Base-by-base conservation (phyloP, 92 coral and sea anemone genomes). In the Porites divaricata region DNA sequence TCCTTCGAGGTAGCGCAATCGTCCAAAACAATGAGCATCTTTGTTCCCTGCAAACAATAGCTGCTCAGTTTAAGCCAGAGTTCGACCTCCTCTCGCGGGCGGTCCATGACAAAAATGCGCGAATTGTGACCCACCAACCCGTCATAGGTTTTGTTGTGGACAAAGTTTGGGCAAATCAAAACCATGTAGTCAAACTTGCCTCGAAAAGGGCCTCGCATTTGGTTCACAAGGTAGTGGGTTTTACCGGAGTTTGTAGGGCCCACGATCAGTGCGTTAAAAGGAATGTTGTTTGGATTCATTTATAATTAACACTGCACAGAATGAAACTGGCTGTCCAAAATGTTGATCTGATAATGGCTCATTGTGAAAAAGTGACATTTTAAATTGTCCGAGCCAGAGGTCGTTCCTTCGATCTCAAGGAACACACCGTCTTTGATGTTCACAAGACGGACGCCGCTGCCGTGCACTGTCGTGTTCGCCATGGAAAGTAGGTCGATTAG, bases 1-100 rank as follows among this genome's bases (percentile, higher is more conserved):
- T 78, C 79, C 58, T 77, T 67, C 20, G 71, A 77, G 62, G 89
- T 84, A 0, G 84, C 79, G n/a, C 83, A 76, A 76, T 85, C 81
- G n/a, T 83, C 87, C 13, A 83, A 80, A 51, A 83, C 13, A 0
- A 83, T 13, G 15, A 82, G 58, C n/a, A 71, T 82, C 72, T 82
- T 82, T 16, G 86, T 28, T 6, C 80, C 71, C n/a, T 82, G 72
- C 5, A 72, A 82, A 20, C 54, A 10, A 0, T 1, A 9, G 3
- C 66, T 76, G 4, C 7, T 49, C 0, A 25, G 0, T 1, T 24
- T 58, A 12, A 54, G 8, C 35, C 68, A 24, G 4, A 0, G 0
- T 56, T 57, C 80, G 1, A 76, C 67, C 16, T 24, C 16, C 22
- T 76, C 49, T 23, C 56, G 68, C 21, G 28, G 51, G 24, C 74